Evolutionary conservation across 1,140 invertebrate species (phyloP).

Genomic region (Calosoma granatense): DNA sequence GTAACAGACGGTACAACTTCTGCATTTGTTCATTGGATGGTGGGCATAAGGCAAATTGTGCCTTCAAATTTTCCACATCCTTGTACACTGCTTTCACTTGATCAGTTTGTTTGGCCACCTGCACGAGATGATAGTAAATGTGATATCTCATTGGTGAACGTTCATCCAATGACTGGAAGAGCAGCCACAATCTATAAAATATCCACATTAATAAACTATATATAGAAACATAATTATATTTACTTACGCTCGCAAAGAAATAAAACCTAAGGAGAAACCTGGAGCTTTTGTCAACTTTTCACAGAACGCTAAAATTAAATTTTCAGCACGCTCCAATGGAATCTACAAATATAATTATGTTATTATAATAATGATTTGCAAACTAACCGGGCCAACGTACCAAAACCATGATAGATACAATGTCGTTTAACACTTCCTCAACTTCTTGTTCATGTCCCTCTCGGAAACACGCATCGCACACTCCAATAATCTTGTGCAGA

Average conservation of each 20-base stretch:
- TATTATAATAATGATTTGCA: not conserved
- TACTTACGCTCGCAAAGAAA: conserved; percentile 80
- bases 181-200: conserved; percentile 58
- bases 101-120: conserved; percentile 78
- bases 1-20: conserved; percentile 77
- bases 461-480: conserved; percentile 85
- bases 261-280: conserved; percentile 66
- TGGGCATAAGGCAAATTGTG: conserved; percentile 71
- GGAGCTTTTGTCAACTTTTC: conserved; percentile 88
- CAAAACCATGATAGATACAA: conserved; percentile 87
- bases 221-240: conserved; percentile 10
- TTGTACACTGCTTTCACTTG: conserved; percentile 72
- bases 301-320: conserved; percentile 83
- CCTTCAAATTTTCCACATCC: conserved; percentile 69
- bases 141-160: conserved; percentile 78
- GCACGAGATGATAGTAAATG: conserved; percentile 83
- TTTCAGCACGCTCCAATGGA: conserved; percentile 77
- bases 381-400: conserved; percentile 40
- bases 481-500: conserved; percentile 88
- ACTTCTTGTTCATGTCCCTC: conserved; percentile 70
- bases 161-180: conserved; percentile 85
- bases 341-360: conserved; percentile 42
- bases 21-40: conserved; percentile 88
- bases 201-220: conserved; percentile 14
- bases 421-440: conserved; percentile 76